Base-by-base conservation (phyloP, 2,888 invertebrate species). In the Dynastes maya region DNA sequence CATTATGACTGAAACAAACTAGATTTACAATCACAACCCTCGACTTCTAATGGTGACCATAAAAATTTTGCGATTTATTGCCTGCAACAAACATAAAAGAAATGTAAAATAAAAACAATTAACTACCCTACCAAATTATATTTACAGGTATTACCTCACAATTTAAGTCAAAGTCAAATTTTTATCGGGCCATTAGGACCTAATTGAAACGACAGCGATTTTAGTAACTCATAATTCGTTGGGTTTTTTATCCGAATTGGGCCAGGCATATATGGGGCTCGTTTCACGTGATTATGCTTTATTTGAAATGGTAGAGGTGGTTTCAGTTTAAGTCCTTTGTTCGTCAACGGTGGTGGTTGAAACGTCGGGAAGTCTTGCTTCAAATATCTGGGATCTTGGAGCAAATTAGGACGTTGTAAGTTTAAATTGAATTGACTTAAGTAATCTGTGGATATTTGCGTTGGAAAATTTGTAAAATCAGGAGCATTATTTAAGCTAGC, bases 171-270 rank as follows among this genome's bases (percentile, higher is more conserved):
- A 68, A 29, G 68, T 76, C 63, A 55, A 77, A 83, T 75, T 83
- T 82, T 86, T 82, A 85, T 84, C 67, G 86, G 86, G 84, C 87
- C 86, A 77, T 86, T 82, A 9, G 86, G 86, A 81, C 86, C 85
- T 51, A 88, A 82, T 83, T 87, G 83, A 75, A 84, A 87, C n/a
- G 85, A 80, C 37, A 87, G 78, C 9, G 88, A 87, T 81, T 84
- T 85, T 76, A 87, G 82, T 67, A 86, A 71, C 58, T 86, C 84
- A 61, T 80, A 80, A 55, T 80, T 81, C 16, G 79, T 76, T 11
- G 74, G 65, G 32, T 51, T 65, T 16, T 32, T 78, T 29, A 49
- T 49, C 16, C 65, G 37, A 16, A 65, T 1, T 2, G 65, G 32
- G 16, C 37, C 5, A 16, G 40, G 40, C 3, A 40, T 65, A 8